Conservation (phyloP, 2,888 invertebrate species). For the Habrosyne pyritoides region DNA sequence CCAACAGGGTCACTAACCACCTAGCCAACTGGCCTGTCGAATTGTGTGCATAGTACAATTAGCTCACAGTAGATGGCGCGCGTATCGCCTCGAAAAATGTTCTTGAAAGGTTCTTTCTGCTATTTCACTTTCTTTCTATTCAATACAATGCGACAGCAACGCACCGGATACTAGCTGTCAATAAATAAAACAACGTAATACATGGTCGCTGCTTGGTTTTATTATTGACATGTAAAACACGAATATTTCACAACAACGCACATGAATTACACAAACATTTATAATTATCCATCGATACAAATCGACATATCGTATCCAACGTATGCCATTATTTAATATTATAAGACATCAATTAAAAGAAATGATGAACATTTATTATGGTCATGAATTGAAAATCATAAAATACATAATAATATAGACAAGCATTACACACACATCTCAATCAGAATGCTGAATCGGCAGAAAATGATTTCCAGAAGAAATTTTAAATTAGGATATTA, state of each 20-base stretch:
- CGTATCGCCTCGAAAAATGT: too few relatives aligned
- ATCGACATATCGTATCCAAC: background rate
- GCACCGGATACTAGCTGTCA: too few relatives aligned
- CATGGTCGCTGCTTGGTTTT: conserved; percentile 35
- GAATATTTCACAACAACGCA: conserved; percentile 6
- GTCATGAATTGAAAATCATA: background rate
- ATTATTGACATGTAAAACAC: conserved; percentile 29
- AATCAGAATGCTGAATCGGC: background rate
- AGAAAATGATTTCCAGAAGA: background rate
- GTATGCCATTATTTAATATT: too few relatives aligned
- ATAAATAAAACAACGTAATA: conserved; percentile 23
- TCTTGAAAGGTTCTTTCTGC: too few relatives aligned
- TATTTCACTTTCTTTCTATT: too few relatives aligned
- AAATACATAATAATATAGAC: background rate
- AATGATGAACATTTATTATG: background rate
- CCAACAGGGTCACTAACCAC: too few relatives aligned
- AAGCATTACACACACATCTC: background rate
- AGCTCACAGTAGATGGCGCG: too few relatives aligned
- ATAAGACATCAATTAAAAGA: background rate
- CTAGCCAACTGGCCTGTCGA: too few relatives aligned
- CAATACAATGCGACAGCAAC: too few relatives aligned
- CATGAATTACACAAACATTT: conserved; percentile 3
- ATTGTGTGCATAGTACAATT: too few relatives aligned
- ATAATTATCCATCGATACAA: background rate
- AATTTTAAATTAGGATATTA: background rate